Conservation (phyloP, 1,140 invertebrate species). For the Pachyrhynchus sulphureomaculatus region DNA sequence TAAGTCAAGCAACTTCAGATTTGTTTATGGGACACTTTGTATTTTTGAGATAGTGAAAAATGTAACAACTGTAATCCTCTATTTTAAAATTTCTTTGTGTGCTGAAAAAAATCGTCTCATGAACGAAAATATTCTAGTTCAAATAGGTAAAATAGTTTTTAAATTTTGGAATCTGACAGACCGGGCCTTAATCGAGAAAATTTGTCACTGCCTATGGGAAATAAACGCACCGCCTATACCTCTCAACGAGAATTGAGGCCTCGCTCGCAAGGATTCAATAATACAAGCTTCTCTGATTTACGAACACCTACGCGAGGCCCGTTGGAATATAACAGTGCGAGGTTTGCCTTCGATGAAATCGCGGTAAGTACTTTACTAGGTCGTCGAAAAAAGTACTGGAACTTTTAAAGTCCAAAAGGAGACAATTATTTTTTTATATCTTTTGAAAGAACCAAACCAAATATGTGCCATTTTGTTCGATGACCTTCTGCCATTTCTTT, state of each 20-base stretch:
- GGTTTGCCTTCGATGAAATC: slow-evolving; percentile 48
- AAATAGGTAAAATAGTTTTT: no score
- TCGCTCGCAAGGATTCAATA: slow-evolving; percentile 58
- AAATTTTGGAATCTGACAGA: slow-evolving; percentile 35
- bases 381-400: no score
- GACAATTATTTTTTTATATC: no score
- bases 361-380: slow-evolving; percentile 3
- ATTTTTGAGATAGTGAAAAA: no score
- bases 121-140: no score
- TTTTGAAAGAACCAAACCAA: no score
- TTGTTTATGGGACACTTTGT: neutral
- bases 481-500: no score
- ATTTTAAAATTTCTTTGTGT: no score
- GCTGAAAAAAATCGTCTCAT: no score
- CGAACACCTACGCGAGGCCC: slow-evolving; percentile 49
- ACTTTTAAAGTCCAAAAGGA: no score
- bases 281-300: slow-evolving; percentile 39
- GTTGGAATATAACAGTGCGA: slow-evolving; percentile 49
- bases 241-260: slow-evolving; percentile 60
- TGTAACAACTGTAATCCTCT: no score
- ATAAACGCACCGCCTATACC: slow-evolving; percentile 56
- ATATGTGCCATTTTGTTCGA: no score
- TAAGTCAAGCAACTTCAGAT: neutral
- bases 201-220: slow-evolving; percentile 45
- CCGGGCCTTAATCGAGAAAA: slow-evolving; percentile 43